phyloP scores from a whole-genome alignment of 2,113 vertebrate genomes.

The Gallinago jamesoni region DNA sequence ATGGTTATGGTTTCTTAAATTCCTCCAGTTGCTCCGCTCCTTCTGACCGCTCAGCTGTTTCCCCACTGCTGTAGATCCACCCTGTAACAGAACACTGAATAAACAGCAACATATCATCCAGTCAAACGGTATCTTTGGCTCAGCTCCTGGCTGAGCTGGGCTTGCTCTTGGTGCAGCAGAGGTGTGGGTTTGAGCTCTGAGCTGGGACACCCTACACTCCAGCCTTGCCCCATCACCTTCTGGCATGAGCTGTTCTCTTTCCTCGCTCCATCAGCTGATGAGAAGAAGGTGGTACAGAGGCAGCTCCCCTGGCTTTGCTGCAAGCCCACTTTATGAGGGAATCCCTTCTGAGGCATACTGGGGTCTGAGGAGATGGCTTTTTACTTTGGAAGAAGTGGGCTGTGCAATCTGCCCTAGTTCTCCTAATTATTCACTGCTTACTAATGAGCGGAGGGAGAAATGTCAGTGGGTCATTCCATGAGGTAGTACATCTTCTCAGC shows the following conservation, averaged over 20 bases:
- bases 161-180: not conserved
- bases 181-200: not conserved
- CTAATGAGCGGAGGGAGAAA: slow-evolving; percentile 33
- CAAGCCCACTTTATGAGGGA: not conserved
- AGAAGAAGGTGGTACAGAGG: not conserved
- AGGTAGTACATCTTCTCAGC: slow-evolving; percentile 40
- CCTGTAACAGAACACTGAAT: not conserved
- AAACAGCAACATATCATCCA: not conserved
- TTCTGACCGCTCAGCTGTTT: not conserved
- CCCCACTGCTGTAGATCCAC: not conserved
- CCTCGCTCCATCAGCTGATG: not conserved
- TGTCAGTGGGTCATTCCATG: slow-evolving; percentile 44
- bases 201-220: not conserved
- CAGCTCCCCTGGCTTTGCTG: not conserved
- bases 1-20: not conserved
- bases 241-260: not conserved
- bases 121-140: not conserved
- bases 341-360: not conserved
- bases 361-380: not conserved
- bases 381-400: not conserved
- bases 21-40: not conserved
- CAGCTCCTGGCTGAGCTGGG: not conserved
- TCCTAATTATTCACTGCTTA: slow-evolving; percentile 13
- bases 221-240: not conserved
- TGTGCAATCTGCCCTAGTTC: not conserved